These are phyloP conservation scores for Microplitis deprimator DNA, from an alignment of 2,888 invertebrate species.

Conservation along the genomic window DNA sequence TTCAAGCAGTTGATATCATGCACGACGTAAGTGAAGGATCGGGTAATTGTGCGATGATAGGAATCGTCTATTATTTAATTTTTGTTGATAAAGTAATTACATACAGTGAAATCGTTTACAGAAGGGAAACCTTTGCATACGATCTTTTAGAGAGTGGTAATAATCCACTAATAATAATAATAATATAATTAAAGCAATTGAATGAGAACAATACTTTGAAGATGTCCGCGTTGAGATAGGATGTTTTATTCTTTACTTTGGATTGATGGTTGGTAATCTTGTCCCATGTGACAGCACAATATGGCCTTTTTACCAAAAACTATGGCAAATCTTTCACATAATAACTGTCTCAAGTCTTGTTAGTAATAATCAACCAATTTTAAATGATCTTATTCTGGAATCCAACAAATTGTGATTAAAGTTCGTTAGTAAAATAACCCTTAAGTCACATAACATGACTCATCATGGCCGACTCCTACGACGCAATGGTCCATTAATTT, in stretches of 20 bases:
- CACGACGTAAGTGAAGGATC: slow-evolving; percentile 27
- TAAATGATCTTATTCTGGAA: neutral
- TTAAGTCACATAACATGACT: slow-evolving; percentile 4
- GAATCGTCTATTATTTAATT: neutral
- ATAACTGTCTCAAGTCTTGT: neutral
- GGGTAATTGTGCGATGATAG: slow-evolving; percentile 3
- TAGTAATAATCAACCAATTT: neutral
- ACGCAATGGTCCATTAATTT: neutral
- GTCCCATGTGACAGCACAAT: slow-evolving; percentile 36
- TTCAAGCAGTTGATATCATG: neutral
- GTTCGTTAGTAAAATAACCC: neutral
- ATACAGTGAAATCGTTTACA: neutral
- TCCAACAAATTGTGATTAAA: neutral
- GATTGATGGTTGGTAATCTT: slow-evolving; percentile 42
- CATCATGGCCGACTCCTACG: neutral
- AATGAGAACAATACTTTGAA: slow-evolving; percentile 11
- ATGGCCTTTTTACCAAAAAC: slow-evolving; percentile 40
- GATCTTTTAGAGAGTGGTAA: neutral
- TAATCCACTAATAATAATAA: neutral
- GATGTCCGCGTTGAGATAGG: slow-evolving; percentile 48
- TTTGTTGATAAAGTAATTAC: too few relatives aligned
- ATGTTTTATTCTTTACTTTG: slow-evolving; percentile 42
- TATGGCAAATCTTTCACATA: neutral
- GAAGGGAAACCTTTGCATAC: neutral
- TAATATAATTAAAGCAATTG: neutral